Evolutionary conservation across 2,888 invertebrate genomes (phyloP).

Genomic region (Drosophila niveifrons): DNA sequence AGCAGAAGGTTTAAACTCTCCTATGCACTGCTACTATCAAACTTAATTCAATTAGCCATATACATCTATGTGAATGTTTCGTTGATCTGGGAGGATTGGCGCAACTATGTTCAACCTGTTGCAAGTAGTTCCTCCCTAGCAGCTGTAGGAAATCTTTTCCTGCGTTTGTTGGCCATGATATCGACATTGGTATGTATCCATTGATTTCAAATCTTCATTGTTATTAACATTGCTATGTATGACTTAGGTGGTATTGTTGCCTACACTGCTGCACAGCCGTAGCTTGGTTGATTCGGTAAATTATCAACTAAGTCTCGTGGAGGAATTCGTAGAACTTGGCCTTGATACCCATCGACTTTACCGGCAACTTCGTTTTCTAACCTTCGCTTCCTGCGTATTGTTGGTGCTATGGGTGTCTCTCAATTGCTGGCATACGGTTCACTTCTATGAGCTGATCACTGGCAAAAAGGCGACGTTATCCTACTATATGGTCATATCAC

Average conservation of each 20-base stretch:
- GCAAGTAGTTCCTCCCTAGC: conserved; percentile 49
- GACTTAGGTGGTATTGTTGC: conserved; percentile 35
- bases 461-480: conserved; percentile 40
- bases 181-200: conserved; percentile 37
- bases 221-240: too few species aligned
- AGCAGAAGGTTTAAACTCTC: conserved; percentile 47
- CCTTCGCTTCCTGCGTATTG: not conserved
- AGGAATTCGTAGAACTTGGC: conserved; percentile 42
- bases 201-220: accelerated
- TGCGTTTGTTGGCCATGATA: conserved; percentile 53
- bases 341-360: conserved; percentile 42
- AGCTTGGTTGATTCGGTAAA: conserved; percentile 41
- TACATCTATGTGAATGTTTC: conserved; percentile 62
- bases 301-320: conserved; percentile 36
- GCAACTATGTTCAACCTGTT: conserved; percentile 58
- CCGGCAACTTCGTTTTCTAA: conserved; percentile 35
- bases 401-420: conserved; percentile 29
- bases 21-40: conserved; percentile 31
- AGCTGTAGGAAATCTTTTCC: conserved; percentile 47
- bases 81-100: conserved; percentile 49
- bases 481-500: conserved; percentile 54
- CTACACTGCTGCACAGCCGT: conserved; percentile 32
- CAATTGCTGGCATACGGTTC: conserved; percentile 61
- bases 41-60: conserved; percentile 45
- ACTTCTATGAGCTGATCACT: conserved; percentile 59